Evolutionary conservation across 1,140 invertebrate species (phyloP), one percentile per base, ranked within the genome.

Genomic region (Drosophila orosa): DNA sequence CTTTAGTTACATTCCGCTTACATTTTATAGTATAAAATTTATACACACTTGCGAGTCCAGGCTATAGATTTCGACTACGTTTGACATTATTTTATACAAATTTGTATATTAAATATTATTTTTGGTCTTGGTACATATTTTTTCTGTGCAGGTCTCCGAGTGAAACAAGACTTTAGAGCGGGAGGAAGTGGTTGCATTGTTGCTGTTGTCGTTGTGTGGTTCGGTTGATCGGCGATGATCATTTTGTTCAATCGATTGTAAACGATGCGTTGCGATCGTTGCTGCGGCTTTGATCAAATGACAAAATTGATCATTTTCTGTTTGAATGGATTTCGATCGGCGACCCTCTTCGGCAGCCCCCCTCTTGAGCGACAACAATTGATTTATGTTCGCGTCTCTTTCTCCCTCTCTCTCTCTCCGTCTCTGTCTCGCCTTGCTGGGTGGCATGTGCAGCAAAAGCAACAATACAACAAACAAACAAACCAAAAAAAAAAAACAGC

Each of bases 271-370:
- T 86, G 83, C 83, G 83, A 87, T 89, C 84, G 83, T 82, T 89
- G 84, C 76, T 89, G 84, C 84, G 84, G 84, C 84, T 89, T 90
- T 90, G 86, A 90, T 90, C 86, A 90, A 86, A 90, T 90, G 87
- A 90, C 87, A 90, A 90, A 90, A 87, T 87, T 90, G 87, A 90
- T 90, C 87, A 90, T 90, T 90, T 90, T 90, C 87, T 90, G 87
- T 90, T 90, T 90, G 87, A 90, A 90, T 90, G 86, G 80, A 78
- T 90, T 78, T 89, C 74, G 76, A 63, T 56, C 52, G 78, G 56
- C 45, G 47, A 50, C 56, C 61, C 44, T 44, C 42, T 45, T 47
- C 56, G 29, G n/a, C 48, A 22, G 7, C 72, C 52, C 39, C 31
- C 44, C 65, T 17, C 54, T 29, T 15, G 65, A 72, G 52, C 62